A percentile compares a stretch with the other conserved stretches of the same genome.
Evolutionary conservation across 2,888 invertebrate genomes (phyloP).

Genomic region (Melinopterus prodromus): DNA sequence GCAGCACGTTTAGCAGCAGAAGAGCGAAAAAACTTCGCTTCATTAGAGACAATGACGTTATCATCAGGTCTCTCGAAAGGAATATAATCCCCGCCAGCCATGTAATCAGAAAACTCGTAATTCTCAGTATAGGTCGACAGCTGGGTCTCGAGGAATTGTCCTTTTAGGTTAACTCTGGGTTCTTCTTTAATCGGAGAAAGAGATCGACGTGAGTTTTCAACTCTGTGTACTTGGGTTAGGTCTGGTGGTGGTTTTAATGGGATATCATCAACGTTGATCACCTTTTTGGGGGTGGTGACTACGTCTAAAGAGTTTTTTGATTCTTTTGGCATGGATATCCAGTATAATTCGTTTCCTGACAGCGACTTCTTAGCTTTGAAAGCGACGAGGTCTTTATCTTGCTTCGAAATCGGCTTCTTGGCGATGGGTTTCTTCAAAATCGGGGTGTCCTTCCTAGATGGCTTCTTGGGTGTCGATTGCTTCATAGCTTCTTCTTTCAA

Average conservation of each 20-base stretch:
- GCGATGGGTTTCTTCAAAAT: conserved; percentile 5
- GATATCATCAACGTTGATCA: conserved; percentile 55
- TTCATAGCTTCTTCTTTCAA: conserved; percentile 10
- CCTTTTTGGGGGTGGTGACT: conserved; percentile 16
- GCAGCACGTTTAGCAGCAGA: conserved; percentile 44
- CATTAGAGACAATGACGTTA: conserved; percentile 48
- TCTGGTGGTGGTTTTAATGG: conserved; percentile 53
- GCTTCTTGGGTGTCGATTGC: neutral
- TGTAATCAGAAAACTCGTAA: conserved; percentile 35
- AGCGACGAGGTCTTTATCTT: conserved; percentile 32
- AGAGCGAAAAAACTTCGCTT: conserved; percentile 52
- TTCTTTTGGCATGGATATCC: conserved; percentile 53
- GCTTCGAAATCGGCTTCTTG: neutral
- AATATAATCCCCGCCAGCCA: conserved; percentile 44
- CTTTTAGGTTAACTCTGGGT: conserved; percentile 47
- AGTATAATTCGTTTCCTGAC: conserved; percentile 53
- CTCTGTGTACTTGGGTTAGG: conserved; percentile 30
- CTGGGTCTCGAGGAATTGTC: neutral
- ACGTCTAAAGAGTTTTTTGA: conserved; percentile 27
- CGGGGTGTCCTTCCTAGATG: neutral
- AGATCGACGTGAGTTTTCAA: conserved; percentile 21
- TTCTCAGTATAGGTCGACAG: conserved; percentile 26
- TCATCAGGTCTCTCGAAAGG: conserved; percentile 43
- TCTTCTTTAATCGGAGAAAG: conserved; percentile 56
- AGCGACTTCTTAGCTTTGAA: conserved; percentile 39